phyloP scores from a whole-genome alignment of 2,113 vertebrate species.

The Thinocorus orbignyianus region DNA sequence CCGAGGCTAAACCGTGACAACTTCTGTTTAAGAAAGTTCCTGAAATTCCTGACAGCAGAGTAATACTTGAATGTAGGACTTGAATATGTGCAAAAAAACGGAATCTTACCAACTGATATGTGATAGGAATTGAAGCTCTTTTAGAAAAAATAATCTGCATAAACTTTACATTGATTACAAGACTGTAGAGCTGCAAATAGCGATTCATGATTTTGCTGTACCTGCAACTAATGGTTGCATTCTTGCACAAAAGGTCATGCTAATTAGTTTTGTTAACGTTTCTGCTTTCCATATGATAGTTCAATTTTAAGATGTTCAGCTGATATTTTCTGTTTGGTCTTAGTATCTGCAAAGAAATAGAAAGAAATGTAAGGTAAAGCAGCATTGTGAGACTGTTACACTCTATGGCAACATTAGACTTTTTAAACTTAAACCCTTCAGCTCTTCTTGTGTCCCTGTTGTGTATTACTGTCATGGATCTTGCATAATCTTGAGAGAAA shows the following conservation, averaged over 20 bases:
- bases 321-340: not conserved
- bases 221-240: not conserved
- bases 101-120: not conserved
- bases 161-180: not conserved
- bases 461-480: not conserved
- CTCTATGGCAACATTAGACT: not conserved
- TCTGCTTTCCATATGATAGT: not conserved
- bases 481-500: not conserved
- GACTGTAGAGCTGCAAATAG: not conserved
- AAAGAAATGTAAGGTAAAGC: not conserved
- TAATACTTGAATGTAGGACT: not conserved
- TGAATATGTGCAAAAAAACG: not conserved
- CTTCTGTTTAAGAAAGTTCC: not conserved
- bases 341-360: not conserved
- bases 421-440: not conserved
- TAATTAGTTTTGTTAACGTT: not conserved
- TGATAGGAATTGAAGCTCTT: not conserved
- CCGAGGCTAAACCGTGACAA: too few species aligned
- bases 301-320: not conserved
- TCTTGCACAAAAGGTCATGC: not conserved
- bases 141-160: not conserved
- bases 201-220: not conserved
- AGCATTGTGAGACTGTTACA: fast-evolving
- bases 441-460: not conserved
- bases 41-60: not conserved